Evolutionary conservation across 2,888 invertebrate species (phyloP).

Genomic region (Hyppa rectilinea): DNA sequence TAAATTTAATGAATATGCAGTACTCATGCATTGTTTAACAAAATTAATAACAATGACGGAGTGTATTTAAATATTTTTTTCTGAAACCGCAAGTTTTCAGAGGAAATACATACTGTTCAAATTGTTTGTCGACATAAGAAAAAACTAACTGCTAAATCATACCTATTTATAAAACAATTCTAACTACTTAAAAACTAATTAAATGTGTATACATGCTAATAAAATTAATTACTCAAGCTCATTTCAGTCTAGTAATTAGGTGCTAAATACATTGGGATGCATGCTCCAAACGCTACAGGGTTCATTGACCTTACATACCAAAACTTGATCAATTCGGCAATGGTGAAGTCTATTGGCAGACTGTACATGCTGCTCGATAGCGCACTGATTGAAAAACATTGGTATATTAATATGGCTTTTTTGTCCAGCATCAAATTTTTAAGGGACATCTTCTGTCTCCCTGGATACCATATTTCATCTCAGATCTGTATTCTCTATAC

Average conservation of each 20-base stretch:
- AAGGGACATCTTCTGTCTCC: not conserved
- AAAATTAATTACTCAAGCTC: conserved; percentile 29
- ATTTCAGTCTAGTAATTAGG: conserved; percentile 19
- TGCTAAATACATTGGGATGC: conserved; percentile 42
- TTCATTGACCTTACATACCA: conserved; percentile 80
- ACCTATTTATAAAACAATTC: not conserved
- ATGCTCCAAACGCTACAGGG: conserved; percentile 62
- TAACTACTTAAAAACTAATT: conserved; percentile 20
- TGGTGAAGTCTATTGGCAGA: conserved; percentile 85
- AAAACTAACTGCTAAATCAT: not conserved
- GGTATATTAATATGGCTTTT: conserved; percentile 44
- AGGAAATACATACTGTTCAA: not conserved
- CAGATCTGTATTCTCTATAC: not conserved
- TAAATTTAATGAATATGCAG: conserved; percentile 6
- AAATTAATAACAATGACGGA: not conserved
- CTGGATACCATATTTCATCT: not conserved
- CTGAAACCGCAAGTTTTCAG: not conserved
- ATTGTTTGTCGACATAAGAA: not conserved
- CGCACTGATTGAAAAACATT: conserved; percentile 77
- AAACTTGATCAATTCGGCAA: conserved; percentile 83
- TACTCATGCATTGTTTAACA: not conserved
- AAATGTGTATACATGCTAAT: conserved; percentile 38
- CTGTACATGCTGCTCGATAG: conserved; percentile 83
- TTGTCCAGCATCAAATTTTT: not conserved
- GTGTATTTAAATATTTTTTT: not conserved